Percentiles rank a stretch among this genome's conserved stretches.
phyloP scores from a whole-genome alignment of 37 sponge, comb jelly and placozoan species.

The Diacarnus erythraeanus region DNA sequence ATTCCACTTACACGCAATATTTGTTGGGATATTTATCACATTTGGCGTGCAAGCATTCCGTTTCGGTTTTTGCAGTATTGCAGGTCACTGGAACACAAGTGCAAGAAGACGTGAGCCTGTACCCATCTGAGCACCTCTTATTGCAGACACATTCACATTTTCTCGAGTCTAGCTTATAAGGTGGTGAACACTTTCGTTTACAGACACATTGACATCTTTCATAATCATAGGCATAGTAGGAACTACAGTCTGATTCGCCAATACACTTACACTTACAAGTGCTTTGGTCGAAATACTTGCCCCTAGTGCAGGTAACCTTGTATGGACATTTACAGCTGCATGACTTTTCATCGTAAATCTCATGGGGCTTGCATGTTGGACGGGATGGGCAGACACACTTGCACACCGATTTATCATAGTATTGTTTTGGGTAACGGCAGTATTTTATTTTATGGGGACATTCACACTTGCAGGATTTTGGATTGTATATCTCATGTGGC shows the following conservation, averaged over 20 bases:
- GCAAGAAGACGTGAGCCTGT: slow-evolving; percentile 24
- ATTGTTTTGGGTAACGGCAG: neutral
- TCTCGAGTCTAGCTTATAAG: slow-evolving; percentile 24
- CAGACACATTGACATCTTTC: slow-evolving; percentile 19
- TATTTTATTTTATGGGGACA: neutral
- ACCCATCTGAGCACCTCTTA: slow-evolving; percentile 13
- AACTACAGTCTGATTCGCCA: neutral
- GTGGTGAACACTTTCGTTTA: slow-evolving; percentile 6
- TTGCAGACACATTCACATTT: slow-evolving; percentile 51
- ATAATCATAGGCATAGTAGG: neutral
- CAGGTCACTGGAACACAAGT: slow-evolving; percentile 41
- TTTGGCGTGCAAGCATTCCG: slow-evolving; percentile 22
- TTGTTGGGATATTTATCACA: slow-evolving; percentile 47
- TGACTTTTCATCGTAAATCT: slow-evolving; percentile 5
- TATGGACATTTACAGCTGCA: slow-evolving; percentile 34
- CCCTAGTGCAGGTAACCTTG: neutral
- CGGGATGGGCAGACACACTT: slow-evolving; percentile 9
- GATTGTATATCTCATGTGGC: neutral
- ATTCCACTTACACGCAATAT: neutral
- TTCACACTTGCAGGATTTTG: neutral
- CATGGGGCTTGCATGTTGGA: neutral
- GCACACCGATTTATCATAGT: slow-evolving; percentile 20
- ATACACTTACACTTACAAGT: slow-evolving; percentile 18
- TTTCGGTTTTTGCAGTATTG: neutral
- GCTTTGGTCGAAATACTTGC: slow-evolving; percentile 1